These are phyloP conservation scores for Bibio marci DNA, from an alignment of 2,888 invertebrate species.

Conservation along the genomic window DNA sequence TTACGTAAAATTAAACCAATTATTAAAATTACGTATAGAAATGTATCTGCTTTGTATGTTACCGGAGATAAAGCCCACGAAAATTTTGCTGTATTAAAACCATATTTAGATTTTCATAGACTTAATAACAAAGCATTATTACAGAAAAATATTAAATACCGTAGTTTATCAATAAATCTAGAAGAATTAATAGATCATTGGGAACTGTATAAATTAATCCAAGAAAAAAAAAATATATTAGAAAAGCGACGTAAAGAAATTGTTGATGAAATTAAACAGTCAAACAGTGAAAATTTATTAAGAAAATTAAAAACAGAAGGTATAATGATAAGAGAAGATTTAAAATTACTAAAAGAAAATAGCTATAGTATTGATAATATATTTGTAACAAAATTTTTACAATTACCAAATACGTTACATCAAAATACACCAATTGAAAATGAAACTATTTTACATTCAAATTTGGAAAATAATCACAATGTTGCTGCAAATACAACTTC, in stretches of 20 bases:
- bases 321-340: background rate
- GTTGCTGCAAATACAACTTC: background rate
- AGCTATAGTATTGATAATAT: background rate
- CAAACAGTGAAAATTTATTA: background rate
- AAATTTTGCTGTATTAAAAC: background rate
- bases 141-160: background rate
- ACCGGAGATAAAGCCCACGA: background rate
- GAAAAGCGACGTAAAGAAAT: background rate
- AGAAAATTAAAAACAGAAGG: background rate
- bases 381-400: background rate
- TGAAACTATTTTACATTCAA: background rate
- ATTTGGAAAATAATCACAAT: background rate
- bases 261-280: background rate
- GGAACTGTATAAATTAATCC: background rate
- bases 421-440: background rate
- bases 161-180: background rate
- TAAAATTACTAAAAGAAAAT: background rate
- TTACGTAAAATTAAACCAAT: too few relatives aligned
- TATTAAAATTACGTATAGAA: background rate
- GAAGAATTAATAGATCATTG: background rate
- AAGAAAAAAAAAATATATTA: background rate
- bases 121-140: background rate
- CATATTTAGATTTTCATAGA: background rate
- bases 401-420: background rate
- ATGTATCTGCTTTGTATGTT: background rate